Evolutionary conservation across 1,140 invertebrate genomes (phyloP).

Genomic region (Anadara kagoshimensis): DNA sequence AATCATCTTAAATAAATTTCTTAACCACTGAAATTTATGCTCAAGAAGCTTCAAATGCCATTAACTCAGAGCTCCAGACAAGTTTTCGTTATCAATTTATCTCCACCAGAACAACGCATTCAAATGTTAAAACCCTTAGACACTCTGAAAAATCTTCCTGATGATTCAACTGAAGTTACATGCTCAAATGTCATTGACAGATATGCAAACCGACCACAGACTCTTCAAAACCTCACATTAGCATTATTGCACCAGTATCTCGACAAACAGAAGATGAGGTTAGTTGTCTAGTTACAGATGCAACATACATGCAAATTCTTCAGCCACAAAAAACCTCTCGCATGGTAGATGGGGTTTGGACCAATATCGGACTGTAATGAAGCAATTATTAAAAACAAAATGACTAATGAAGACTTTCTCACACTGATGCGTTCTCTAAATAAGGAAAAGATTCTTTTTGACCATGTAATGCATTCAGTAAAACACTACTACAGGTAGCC

Average conservation of each 20-base stretch:
- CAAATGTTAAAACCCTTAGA: constrained; percentile 26
- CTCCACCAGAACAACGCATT: constrained; percentile 41
- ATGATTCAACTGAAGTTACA: constrained; percentile 31
- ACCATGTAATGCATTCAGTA: constrained; percentile 19
- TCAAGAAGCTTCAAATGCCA: constrained; percentile 45
- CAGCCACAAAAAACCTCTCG: constrained; percentile 14
- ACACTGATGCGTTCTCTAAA: constrained; percentile 11
- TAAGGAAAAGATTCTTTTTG: constrained; percentile 14
- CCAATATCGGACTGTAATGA: not conserved
- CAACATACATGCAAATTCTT: constrained; percentile 11
- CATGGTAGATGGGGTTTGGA: constrained; percentile 6
- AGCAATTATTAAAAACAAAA: constrained; percentile 17
- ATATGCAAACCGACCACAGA: constrained; percentile 21
- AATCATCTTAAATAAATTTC: constrained; percentile 45
- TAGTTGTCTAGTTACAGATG: not conserved
- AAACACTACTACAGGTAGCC: constrained; percentile 22
- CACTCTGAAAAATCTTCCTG: constrained; percentile 12
- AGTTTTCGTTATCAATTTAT: constrained; percentile 37
- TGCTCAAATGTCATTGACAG: constrained; percentile 5
- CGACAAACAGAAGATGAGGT: constrained; percentile 35
- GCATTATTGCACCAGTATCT: constrained; percentile 10
- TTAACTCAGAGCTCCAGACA: constrained; percentile 22
- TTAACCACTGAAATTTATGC: constrained; percentile 45
- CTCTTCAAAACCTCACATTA: constrained; percentile 21
- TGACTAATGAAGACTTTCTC: constrained; percentile 19